Evolutionary conservation across 1,140 invertebrate species (phyloP).

Genomic region (Phortica variegata): DNA sequence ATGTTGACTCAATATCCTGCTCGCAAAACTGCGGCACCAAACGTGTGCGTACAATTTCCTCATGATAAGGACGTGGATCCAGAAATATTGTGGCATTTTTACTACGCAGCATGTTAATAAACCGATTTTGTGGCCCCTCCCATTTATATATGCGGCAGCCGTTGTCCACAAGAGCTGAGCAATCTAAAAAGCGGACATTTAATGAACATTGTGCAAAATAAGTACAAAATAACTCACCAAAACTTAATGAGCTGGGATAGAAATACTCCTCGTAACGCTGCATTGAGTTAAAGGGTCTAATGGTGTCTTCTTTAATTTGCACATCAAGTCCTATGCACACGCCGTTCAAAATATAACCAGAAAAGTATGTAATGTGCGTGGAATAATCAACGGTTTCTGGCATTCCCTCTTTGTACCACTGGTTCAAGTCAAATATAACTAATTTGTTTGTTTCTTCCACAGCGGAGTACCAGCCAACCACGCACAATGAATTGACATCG

Average conservation of each 20-base stretch:
- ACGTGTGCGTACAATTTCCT: slow-evolving; percentile 63
- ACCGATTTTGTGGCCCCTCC: slow-evolving; percentile 66
- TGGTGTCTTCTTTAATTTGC: slow-evolving; percentile 41
- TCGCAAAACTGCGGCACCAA: slow-evolving; percentile 65
- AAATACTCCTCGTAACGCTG: slow-evolving; percentile 73
- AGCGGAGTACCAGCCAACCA: slow-evolving; percentile 56
- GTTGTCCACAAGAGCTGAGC: slow-evolving; percentile 58
- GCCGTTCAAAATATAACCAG: slow-evolving; percentile 30
- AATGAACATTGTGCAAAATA: slow-evolving; percentile 57
- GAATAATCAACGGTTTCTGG: slow-evolving; percentile 58
- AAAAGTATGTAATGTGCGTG: slow-evolving; percentile 27
- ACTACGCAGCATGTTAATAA: slow-evolving; percentile 65
- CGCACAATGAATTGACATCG: slow-evolving; percentile 42
- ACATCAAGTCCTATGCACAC: slow-evolving; percentile 39
- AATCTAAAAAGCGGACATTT: too few species aligned
- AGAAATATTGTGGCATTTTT: slow-evolving; percentile 67
- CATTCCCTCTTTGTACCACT: slow-evolving; percentile 95
- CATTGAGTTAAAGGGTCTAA: slow-evolving; percentile 58
- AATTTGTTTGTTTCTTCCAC: slow-evolving; percentile 46
- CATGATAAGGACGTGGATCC: slow-evolving; percentile 66
- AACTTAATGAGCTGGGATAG: slow-evolving; percentile 77
- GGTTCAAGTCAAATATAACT: slow-evolving; percentile 86
- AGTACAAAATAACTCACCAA: slow-evolving; percentile 61
- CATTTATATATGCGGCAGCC: slow-evolving; percentile 60
- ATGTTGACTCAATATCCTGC: slow-evolving; percentile 21